A percentile compares a stretch with the other conserved stretches of the same genome.
Evolutionary conservation across 2,797 vertebrate species (phyloP).

Genomic region (Hippocampus kuda): DNA sequence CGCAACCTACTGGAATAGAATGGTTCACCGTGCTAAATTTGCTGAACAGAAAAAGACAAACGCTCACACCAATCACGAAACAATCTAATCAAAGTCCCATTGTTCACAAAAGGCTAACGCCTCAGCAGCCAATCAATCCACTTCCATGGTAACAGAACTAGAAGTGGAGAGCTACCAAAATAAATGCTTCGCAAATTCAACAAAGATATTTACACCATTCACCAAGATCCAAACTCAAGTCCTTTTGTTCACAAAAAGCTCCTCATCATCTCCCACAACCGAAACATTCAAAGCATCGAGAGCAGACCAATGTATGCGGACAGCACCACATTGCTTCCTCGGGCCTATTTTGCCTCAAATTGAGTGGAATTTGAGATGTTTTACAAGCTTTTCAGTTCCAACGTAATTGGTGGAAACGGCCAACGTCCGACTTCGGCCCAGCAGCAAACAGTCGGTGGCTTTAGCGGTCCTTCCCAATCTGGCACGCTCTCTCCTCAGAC

Average conservation of each 20-base stretch:
- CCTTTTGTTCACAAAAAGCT: not conserved
- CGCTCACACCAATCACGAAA: not conserved
- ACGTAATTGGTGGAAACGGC: not conserved
- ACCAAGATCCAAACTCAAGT: no score
- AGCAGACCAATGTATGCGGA: not conserved
- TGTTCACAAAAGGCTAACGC: no score
- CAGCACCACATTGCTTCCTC: not conserved
- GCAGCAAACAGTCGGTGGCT: not conserved
- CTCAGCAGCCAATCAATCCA: no score
- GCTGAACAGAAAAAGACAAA: no score
- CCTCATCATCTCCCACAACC: not conserved
- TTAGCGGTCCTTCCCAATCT: not conserved
- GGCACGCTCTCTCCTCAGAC: not conserved
- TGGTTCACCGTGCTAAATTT: no score
- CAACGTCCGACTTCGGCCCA: not conserved
- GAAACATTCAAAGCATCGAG: not conserved
- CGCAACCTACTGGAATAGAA: no score
- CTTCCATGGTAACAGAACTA: not conserved
- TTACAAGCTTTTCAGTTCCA: not conserved
- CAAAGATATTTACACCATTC: not conserved
- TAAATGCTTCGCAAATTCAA: not conserved
- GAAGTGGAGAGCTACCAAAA: not conserved
- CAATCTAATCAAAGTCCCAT: not conserved
- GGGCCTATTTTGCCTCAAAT: not conserved
- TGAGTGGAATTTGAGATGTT: not conserved